Conservation (phyloP, 2,888 invertebrate species). For the Hypsopygia costalis region DNA sequence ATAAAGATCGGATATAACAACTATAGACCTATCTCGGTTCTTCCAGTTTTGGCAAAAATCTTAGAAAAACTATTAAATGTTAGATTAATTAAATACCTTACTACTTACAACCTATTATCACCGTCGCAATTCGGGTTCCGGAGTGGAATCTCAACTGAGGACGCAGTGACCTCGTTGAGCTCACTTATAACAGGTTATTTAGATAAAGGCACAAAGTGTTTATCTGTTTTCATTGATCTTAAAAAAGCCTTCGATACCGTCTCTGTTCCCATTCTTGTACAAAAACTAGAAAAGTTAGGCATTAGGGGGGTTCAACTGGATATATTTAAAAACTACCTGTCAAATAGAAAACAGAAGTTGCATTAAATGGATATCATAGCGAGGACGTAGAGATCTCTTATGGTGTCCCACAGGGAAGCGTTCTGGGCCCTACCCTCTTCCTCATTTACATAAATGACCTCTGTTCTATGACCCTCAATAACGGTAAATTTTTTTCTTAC, state of each 20-base stretch:
- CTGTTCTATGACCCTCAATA: not conserved
- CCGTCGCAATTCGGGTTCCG: conserved; percentile 9
- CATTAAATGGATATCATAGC: not conserved
- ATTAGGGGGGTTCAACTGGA: conserved; percentile 2
- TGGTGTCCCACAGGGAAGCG: conserved; percentile 5
- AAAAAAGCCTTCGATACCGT: not conserved
- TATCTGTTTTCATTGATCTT: not conserved
- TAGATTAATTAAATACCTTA: conserved; percentile 5
- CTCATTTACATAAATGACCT: conserved; percentile 10
- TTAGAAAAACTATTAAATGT: conserved; percentile 10
- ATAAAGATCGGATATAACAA: too few species aligned
- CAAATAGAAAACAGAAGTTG: conserved; percentile 4
- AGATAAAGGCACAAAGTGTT: not conserved
- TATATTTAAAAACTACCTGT: conserved; percentile 2
- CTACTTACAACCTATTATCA: conserved; percentile 2
- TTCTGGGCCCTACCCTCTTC: conserved; percentile 7
- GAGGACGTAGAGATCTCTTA: not conserved
- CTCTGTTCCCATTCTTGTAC: not conserved
- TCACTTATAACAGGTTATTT: not conserved
- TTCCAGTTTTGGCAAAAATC: conserved; percentile 5
- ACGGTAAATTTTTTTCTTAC: not conserved
- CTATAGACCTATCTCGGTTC: conserved; percentile 7
- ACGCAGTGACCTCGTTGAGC: not conserved
- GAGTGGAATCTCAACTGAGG: not conserved
- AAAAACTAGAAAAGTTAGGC: too few species aligned